Evolutionary conservation across 2,888 invertebrate genomes (phyloP), one percentile per base, ranked within the genome.

Genomic region (Drosophila lacicola): DNA sequence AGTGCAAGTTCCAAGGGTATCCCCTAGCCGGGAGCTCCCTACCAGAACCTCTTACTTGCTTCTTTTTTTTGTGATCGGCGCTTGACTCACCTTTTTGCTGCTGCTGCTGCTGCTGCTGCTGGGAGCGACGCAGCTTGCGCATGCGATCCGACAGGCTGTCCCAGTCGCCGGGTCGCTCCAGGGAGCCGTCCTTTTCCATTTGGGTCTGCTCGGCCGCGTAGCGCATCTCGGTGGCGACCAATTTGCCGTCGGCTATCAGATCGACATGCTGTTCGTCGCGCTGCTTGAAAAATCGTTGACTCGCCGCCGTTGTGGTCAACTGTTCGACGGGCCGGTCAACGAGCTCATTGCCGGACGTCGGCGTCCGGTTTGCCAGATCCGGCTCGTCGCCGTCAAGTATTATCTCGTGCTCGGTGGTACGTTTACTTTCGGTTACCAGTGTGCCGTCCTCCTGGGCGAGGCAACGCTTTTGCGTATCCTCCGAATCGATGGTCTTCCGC

Each of bases 211-310:
- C 96, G 39, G 96, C 96, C 85, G 95, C 95, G 92, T 96, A 96
- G 90, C 96, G 95, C 94, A 96, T 95, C 90, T 97, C 96, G 92
- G 96, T 95, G 77, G 95, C 96, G 87, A 97, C 94, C 88, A 96
- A 95, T 90, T 96, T 95, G 78, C 97, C 97, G 91, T 96, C 95
- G 87, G 96, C 96, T 92, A 96, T 93, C 91, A 96, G 96, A 92
- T 97, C 97, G 53, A 97, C 96, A 91, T 96, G 95, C 88, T 96
- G 96, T 92, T 97, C 96, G 90, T 96, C 95, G 62, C 96, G 94
- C 88, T 95, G 95, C 90, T 97, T 95, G 58, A 95, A 93, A 91
- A 94, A 95, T 70, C 93, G 93, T 91, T 95, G 96, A 70, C 93
- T 94, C 54, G 94, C 94, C 72, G 94, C 94, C 83, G 85, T 82